These are phyloP conservation scores for Philypnodon macrostomus DNA, from an alignment of 2,797 vertebrate genomes.

Conservation along the genomic window DNA sequence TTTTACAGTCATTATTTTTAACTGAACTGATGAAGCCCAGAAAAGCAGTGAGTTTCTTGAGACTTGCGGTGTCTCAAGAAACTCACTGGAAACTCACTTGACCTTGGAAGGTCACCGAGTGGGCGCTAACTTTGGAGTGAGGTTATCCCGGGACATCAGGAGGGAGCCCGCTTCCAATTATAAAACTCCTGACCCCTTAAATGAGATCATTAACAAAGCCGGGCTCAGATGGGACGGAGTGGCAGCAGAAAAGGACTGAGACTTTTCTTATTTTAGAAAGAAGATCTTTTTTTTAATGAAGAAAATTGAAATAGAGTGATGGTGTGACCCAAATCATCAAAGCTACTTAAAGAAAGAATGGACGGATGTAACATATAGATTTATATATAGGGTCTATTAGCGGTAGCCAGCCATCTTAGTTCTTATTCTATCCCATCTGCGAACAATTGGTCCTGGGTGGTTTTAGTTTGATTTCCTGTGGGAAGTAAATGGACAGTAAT, in stretches of 20 bases:
- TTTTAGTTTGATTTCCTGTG: not conserved
- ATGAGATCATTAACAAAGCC: conserved; percentile 70
- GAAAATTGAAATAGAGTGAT: conserved; percentile 52
- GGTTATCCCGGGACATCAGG: conserved; percentile 46
- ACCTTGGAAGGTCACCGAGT: conserved; percentile 47
- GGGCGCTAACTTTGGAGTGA: conserved; percentile 64
- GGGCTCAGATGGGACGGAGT: conserved; percentile 62
- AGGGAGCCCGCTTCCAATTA: conserved; percentile 70
- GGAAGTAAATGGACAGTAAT: too few relatives aligned
- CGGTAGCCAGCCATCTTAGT: too few relatives aligned
- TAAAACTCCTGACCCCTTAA: conserved; percentile 71
- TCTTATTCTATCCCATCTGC: too few relatives aligned
- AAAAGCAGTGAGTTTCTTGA: conserved; percentile 16
- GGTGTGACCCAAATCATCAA: conserved; percentile 63
- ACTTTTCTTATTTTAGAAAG: conserved; percentile 61
- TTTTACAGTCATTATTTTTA: too few relatives aligned
- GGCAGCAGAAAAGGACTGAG: conserved; percentile 50
- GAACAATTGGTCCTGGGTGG: not conserved
- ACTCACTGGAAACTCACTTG: too few relatives aligned
- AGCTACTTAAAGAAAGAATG: conserved; percentile 53
- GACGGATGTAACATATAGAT: conserved; percentile 30
- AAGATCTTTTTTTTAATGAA: conserved; percentile 35
- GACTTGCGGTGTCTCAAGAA: conserved; percentile 49
- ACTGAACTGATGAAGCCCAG: not conserved
- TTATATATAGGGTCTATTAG: conserved; percentile 27